Evolutionary conservation across 2,113 vertebrate genomes (phyloP), one percentile per base, ranked within the genome.

Genomic region (Poicephalus meyeri): DNA sequence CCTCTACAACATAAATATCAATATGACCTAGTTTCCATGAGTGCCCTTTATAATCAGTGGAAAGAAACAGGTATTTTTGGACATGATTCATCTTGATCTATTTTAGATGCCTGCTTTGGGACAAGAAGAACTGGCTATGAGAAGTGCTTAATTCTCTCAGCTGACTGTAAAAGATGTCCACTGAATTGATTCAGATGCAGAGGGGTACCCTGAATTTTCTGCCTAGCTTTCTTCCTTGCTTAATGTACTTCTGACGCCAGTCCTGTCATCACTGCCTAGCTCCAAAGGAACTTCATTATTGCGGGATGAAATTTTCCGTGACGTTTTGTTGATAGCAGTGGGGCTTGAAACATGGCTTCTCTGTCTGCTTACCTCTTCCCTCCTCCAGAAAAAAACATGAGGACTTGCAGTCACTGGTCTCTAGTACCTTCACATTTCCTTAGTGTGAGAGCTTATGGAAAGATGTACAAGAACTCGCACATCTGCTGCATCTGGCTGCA

Each of bases 11-110:
- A 20, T 29, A 81, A 81, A 37, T 84, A 85, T 10, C 12, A 14
- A 37, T 65, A 71, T 52, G 56, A 89, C 70, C 28, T 42, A 44
- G 55, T 93, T 93, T 93, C 55, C 3, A 1, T 79, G 35, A 79
- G 29, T 68, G 56, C 50, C 56, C 39, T 95, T 95, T 89, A 37
- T 60, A 78, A 77, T 69, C 89, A 79, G 60, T 46, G 33, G 73
- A 87, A 79, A 73, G 65, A 92, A 95, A 55, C 35, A 65, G n/a
- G 69, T 93, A 81, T 92, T 96, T 93, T 64, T 93, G 73, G 65
- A 78, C 42, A 17, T 92, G 91, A 93, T 92, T 92, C 77, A 84
- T 93, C 83, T 84, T 91, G 65, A 81, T 91, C 86, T 91, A 20
- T 90, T 95, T 97, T 93, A 89, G 65, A 73, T 78, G 56, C 33